Evolutionary conservation across 2,888 invertebrate genomes (phyloP).

Genomic region (Onchidella celtica): DNA sequence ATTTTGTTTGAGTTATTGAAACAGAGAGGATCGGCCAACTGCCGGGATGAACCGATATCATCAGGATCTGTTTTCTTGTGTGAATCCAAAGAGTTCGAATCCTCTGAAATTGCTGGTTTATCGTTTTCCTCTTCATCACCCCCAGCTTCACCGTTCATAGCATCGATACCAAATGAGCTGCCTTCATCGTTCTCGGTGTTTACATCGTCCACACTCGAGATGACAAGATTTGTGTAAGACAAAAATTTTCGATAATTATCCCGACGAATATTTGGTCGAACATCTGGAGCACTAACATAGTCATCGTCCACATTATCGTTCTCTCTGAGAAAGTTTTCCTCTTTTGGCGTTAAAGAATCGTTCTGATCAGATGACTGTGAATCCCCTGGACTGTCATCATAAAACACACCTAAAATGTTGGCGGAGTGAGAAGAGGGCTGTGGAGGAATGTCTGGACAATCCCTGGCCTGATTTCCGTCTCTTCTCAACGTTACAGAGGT

Average conservation of each 20-base stretch:
- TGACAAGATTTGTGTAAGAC: background rate
- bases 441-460: background rate
- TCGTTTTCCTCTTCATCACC: background rate
- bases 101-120: background rate
- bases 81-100: background rate
- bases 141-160: background rate
- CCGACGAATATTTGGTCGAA: background rate
- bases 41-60: background rate
- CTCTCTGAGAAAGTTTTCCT: too few relatives aligned
- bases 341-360: too few relatives aligned
- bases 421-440: background rate
- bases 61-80: too few relatives aligned
- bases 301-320: background rate
- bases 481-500: too few relatives aligned
- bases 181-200: background rate
- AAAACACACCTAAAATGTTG: background rate
- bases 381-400: background rate
- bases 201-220: slow-evolving; percentile 10
- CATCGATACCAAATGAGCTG: background rate
- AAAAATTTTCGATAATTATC: background rate
- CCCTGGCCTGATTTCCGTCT: too few relatives aligned
- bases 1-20: too few relatives aligned
- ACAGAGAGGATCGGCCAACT: too few relatives aligned
- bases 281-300: background rate
- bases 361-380: background rate